phyloP scores from a whole-genome alignment of 2,888 invertebrate species.

The Macaria notata region DNA sequence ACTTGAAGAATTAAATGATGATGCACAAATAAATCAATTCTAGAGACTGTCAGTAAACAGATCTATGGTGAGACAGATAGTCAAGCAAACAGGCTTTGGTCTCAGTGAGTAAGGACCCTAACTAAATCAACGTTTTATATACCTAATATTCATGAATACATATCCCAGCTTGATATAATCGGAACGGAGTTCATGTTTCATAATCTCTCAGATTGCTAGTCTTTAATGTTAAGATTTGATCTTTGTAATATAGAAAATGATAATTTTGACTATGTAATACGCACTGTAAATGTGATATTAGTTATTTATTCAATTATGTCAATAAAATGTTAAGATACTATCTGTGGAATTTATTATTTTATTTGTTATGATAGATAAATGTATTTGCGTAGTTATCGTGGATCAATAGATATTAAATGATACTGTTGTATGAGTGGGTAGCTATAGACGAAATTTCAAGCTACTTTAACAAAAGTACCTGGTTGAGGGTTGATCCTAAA shows the following conservation, averaged over 20 bases:
- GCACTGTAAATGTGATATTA: conserved; percentile 79
- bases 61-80: too few species aligned
- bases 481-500: too few species aligned
- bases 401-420: too few species aligned
- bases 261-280: conserved; percentile 48
- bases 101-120: too few species aligned
- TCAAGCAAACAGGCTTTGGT: too few species aligned
- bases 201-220: conserved; percentile 68
- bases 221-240: conserved; percentile 64
- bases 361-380: neutral
- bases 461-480: too few species aligned
- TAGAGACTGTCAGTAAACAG: too few species aligned
- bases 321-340: conserved; percentile 52
- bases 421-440: too few species aligned
- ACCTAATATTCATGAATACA: conserved; percentile 47
- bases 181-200: conserved; percentile 63
- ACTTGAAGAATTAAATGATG: too few species aligned
- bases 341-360: conserved; percentile 24
- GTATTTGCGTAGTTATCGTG: neutral
- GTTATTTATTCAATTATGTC: conserved; percentile 66
- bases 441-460: too few species aligned
- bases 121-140: too few species aligned
- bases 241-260: conserved; percentile 37
- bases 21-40: too few species aligned
- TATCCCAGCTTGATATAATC: conserved; percentile 71